Evolutionary conservation across 1,140 invertebrate species (phyloP), one percentile per base, ranked within the genome.

Genomic region (honey bee (Apis mellifera)): DNA sequence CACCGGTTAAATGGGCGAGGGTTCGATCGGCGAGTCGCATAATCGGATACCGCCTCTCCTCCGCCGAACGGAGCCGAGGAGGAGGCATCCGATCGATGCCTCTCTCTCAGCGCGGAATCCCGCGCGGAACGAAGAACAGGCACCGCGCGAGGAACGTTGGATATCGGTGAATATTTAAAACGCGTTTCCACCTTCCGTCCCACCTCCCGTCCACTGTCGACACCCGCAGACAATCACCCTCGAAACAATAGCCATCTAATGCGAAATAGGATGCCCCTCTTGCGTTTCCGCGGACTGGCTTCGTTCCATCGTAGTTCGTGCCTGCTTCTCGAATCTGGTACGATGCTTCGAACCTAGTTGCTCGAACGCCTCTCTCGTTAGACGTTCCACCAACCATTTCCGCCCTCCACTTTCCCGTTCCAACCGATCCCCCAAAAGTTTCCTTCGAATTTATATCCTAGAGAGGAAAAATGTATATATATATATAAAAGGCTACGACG

Each of bases 201-300:
- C 19, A 7, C 32, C 55, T 32, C 21, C 26, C 26, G 26, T 32
- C 26, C 26, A 32, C 26, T 5, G 52, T 50, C 65, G 23, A 19
- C 65, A 19, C 42, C 19, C 23, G 21, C 64, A 84, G 75, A 82
- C 84, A 66, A 69, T 73, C 50, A 32, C 60, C 42, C n/a, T 76
- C 64, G 71, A 85, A 71, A 90, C 89, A 90, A 90, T 90, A 82
- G 88, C 52, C 23, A 78, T 52, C 84, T 90, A 89, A 90, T 89
- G 75, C 78, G 68, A 87, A 68, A 82, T 78, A 77, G 84, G 76
- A 86, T 72, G 82, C 55, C 82, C 68, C 65, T 82, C 62, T 81
- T 32, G 72, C 81, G 64, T 65, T 68, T 60, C 57, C 79, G 50
- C 48, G 54, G 73, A 71, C 84, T 68, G 76, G 66, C 85, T 82